Percentiles rank a stretch among this genome's conserved stretches.
These are phyloP conservation scores for Chrysogorgia sp. DNA, from an alignment of 92 coral and sea anemone genomes.

Conservation along the genomic window DNA sequence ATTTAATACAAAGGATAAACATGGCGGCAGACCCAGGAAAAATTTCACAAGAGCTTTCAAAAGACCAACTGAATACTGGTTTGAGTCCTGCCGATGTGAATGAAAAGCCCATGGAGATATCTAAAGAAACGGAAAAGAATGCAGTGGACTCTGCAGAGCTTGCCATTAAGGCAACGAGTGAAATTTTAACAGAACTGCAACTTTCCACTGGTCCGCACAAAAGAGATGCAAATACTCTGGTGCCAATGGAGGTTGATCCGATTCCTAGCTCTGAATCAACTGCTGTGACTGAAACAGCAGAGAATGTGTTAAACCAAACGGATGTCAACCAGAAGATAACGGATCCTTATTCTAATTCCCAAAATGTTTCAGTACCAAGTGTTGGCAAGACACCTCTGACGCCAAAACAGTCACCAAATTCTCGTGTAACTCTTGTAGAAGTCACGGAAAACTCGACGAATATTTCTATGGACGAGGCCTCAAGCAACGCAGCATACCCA, in stretches of 20 bases:
- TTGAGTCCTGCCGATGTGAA: background rate
- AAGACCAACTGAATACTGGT: background rate
- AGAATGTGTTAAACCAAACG: background rate
- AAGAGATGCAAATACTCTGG: too few species aligned
- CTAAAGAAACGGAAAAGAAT: background rate
- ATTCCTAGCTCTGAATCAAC: too few species aligned
- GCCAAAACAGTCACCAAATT: background rate
- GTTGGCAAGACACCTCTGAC: background rate
- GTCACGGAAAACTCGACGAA: slow-evolving; percentile 20
- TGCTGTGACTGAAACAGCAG: background rate
- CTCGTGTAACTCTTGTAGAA: background rate
- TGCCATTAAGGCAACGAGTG: background rate
- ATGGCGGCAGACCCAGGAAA: slow-evolving; percentile 2
- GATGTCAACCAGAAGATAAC: background rate
- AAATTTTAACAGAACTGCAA: background rate
- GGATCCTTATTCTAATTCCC: background rate
- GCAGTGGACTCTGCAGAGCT: background rate
- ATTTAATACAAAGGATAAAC: background rate
- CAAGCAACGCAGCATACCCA: slow-evolving; percentile 5
- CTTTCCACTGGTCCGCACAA: background rate
- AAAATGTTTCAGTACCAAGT: background rate
- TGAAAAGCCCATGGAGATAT: background rate
- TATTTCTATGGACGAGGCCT: background rate
- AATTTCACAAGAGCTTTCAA: background rate
- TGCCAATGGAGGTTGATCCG: slow-evolving; percentile 15